Conservation (phyloP, 2,113 vertebrate species). For the Hystrix cristata region DNA sequence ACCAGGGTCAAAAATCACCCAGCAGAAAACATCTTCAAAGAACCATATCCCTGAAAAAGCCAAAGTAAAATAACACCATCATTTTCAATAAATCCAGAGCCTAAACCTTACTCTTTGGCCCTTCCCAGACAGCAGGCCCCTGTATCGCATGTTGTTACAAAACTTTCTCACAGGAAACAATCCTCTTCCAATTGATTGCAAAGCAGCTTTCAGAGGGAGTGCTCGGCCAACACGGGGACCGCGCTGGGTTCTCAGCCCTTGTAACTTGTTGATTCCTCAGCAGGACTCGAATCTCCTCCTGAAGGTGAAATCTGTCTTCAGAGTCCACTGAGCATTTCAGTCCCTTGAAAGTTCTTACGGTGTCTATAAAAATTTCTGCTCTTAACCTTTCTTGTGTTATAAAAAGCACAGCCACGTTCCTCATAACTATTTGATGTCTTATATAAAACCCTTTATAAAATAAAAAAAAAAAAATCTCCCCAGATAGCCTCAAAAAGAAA, state of each 20-base stretch:
- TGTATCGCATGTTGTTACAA: conserved; percentile 25
- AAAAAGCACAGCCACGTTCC: conserved; percentile 88
- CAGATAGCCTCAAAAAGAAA: conserved; percentile 89
- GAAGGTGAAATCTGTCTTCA: conserved; percentile 88
- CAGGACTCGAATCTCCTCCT: conserved; percentile 86
- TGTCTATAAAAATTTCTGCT: conserved; percentile 89
- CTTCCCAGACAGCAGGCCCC: neutral
- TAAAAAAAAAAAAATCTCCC: conserved; percentile 85
- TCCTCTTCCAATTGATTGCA: conserved; percentile 83
- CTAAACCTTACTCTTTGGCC: neutral
- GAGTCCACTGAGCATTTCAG: conserved; percentile 86
- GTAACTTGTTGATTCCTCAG: conserved; percentile 83
- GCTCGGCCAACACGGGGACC: conserved; percentile 66
- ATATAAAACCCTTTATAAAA: conserved; percentile 88
- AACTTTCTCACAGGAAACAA: conserved; percentile 63
- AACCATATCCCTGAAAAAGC: neutral
- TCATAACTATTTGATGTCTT: conserved; percentile 90
- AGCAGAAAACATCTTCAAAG: neutral
- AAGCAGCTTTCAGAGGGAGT: conserved; percentile 72
- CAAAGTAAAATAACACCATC: neutral
- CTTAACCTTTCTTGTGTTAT: conserved; percentile 91
- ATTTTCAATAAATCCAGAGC: conserved; percentile 13
- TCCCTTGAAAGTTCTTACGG: conserved; percentile 88
- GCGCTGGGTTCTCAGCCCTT: conserved; percentile 75
- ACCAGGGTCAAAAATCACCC: neutral